Evolutionary conservation across 1,140 invertebrate genomes (phyloP).

Genomic region (Subanguina moxae): DNA sequence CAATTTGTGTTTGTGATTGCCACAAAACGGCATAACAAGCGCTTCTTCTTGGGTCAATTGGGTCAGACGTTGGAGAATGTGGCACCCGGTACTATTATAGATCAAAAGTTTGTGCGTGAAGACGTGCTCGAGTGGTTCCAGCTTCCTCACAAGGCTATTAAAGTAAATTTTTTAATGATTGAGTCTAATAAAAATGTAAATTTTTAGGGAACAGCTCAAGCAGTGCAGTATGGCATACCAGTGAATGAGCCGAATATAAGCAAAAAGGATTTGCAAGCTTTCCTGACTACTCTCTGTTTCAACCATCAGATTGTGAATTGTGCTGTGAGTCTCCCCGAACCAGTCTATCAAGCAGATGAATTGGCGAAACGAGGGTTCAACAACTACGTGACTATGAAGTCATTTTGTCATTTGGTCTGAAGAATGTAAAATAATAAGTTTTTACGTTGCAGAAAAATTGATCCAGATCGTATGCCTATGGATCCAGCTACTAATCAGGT

Average conservation of each 20-base stretch:
- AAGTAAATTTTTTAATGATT: constrained; percentile 6
- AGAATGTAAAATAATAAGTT: background rate
- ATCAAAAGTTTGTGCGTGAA: constrained; percentile 16
- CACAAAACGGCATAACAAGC: constrained; percentile 21
- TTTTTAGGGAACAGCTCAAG: constrained; percentile 26
- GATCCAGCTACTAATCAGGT: background rate
- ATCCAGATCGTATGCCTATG: background rate
- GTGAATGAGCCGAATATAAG: constrained; percentile 17
- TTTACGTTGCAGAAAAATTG: background rate
- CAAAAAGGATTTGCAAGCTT: constrained; percentile 19
- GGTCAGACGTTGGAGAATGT: constrained; percentile 21
- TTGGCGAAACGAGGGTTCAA: constrained; percentile 5
- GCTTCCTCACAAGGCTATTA: background rate
- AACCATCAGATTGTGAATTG: constrained; percentile 20
- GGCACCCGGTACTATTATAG: constrained; percentile 21
- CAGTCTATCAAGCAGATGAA: constrained; percentile 12
- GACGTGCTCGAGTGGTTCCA: constrained; percentile 23
- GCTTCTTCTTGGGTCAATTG: constrained; percentile 13
- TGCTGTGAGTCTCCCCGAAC: constrained; percentile 13
- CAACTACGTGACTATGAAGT: constrained; percentile 10
- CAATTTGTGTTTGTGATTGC: constrained; percentile 15
- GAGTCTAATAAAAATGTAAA: background rate
- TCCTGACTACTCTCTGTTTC: constrained; percentile 18
- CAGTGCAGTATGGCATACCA: constrained; percentile 24
- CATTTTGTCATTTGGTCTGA: too few species aligned